Evolutionary conservation across 2,797 vertebrate species (phyloP).

Genomic region (Tangara arthus): DNA sequence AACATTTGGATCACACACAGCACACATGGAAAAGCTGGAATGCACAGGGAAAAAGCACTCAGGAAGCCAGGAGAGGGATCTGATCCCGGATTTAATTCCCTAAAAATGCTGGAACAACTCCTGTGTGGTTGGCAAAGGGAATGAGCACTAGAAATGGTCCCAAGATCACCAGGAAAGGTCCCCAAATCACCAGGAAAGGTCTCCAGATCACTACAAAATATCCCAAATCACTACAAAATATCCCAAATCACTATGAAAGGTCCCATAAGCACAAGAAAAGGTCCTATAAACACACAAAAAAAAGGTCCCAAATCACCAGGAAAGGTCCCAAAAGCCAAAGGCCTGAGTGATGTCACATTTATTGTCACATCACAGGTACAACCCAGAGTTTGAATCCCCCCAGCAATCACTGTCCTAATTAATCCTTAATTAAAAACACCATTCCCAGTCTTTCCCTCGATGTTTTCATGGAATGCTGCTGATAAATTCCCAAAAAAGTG

Average conservation of each 20-base stretch:
- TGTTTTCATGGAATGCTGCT: background rate
- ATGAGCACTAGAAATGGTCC: background rate
- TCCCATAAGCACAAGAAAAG: too few relatives aligned
- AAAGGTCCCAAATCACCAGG: background rate
- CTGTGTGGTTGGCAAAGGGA: accelerated
- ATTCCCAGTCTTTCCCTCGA: background rate
- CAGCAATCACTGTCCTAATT: background rate
- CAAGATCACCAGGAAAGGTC: background rate
- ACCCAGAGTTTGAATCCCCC: background rate
- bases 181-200: background rate
- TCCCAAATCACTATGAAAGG: background rate
- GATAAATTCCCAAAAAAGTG: background rate
- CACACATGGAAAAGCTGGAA: accelerated
- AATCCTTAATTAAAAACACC: background rate
- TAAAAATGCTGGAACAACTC: background rate
- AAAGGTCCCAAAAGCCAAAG: background rate
- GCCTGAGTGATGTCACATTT: background rate
- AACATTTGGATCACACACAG: background rate
- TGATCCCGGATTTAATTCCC: background rate
- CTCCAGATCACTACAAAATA: background rate
- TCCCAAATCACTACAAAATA: background rate
- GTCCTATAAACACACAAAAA: too few relatives aligned
- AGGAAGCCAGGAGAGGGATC: accelerated
- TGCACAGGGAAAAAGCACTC: accelerated
- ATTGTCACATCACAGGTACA: background rate